phyloP scores from a whole-genome alignment of 2,113 vertebrate species.

The Gopherus flavomarginatus region DNA sequence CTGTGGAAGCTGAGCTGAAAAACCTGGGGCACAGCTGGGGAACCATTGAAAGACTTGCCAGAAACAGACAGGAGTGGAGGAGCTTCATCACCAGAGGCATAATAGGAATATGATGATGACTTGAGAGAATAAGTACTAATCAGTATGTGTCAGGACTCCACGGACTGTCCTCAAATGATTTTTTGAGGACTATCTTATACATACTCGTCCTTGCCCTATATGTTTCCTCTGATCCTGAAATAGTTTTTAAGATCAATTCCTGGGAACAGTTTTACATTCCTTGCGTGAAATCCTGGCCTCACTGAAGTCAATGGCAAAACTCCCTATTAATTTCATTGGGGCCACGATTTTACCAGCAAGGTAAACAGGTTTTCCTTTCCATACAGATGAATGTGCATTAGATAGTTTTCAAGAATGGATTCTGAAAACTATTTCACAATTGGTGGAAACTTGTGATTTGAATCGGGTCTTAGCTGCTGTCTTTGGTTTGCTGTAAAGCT shows the following conservation, averaged over 20 bases:
- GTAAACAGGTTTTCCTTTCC: not conserved
- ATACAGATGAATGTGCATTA: not conserved
- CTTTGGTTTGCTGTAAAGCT: not conserved
- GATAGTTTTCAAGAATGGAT: not conserved
- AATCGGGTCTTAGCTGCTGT: not conserved
- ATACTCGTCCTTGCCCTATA: not conserved
- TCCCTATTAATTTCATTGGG: not conserved
- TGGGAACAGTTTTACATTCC: not conserved
- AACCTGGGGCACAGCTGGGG: too few species aligned
- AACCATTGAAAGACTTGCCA: too few species aligned
- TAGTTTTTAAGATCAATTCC: not conserved
- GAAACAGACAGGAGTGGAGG: too few species aligned
- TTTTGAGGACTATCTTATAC: not conserved
- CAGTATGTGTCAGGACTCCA: too few species aligned
- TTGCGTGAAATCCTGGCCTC: not conserved
- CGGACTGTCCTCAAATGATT: not conserved
- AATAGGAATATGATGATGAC: too few species aligned
- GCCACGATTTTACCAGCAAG: not conserved
- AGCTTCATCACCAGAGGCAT: too few species aligned
- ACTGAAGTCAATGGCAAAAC: not conserved
- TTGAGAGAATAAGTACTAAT: too few species aligned
- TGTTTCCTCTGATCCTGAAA: not conserved
- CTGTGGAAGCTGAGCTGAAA: too few species aligned
- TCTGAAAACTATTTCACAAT: not conserved
- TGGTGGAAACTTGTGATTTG: not conserved